Percentiles rank a stretch among this genome's conserved stretches.
These are phyloP conservation scores for Aphidoletes aphidimyza DNA, from an alignment of 2,888 invertebrate species.

Conservation along the genomic window DNA sequence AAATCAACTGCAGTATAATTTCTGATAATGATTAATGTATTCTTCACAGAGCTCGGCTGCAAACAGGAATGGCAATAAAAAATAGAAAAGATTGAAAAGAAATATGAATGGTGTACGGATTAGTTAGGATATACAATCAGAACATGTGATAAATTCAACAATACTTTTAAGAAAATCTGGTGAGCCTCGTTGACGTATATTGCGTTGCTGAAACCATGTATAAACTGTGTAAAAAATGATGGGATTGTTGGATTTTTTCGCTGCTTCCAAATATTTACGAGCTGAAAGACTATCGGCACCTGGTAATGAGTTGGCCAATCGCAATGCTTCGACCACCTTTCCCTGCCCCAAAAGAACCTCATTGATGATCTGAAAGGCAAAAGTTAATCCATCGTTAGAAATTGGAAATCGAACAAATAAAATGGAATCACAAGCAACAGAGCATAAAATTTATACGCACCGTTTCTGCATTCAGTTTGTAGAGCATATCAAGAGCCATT, in stretches of 20 bases:
- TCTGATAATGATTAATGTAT: slow-evolving; percentile 75
- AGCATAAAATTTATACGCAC: slow-evolving; percentile 60
- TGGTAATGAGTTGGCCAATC: slow-evolving; percentile 64
- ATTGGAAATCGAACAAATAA: background rate
- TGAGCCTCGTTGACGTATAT: slow-evolving; percentile 69
- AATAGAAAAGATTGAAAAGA: slow-evolving; percentile 30
- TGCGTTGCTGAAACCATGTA: slow-evolving; percentile 73
- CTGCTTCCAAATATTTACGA: slow-evolving; percentile 86
- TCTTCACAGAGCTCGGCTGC: slow-evolving; percentile 74
- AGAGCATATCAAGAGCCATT: slow-evolving; percentile 94
- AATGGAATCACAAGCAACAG: background rate
- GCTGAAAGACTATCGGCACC: slow-evolving; percentile 72
- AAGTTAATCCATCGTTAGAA: no score
- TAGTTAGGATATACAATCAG: slow-evolving; percentile 1
- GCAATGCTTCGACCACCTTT: slow-evolving; percentile 78
- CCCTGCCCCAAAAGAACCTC: slow-evolving; percentile 91
- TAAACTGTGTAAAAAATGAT: slow-evolving; percentile 78
- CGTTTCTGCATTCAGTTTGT: slow-evolving; percentile 79
- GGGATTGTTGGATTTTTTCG: slow-evolving; percentile 72
- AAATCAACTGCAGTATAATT: slow-evolving; percentile 61
- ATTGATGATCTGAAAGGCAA: slow-evolving; percentile 78
- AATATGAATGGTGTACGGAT: background rate
- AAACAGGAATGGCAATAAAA: no score
- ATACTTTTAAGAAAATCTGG: slow-evolving; percentile 70
- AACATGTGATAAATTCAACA: slow-evolving; percentile 1